Percentiles rank a stretch among this genome's conserved stretches.
These are phyloP conservation scores for Seladonia tumulorum DNA, from an alignment of 2,888 invertebrate genomes.

Conservation along the genomic window DNA sequence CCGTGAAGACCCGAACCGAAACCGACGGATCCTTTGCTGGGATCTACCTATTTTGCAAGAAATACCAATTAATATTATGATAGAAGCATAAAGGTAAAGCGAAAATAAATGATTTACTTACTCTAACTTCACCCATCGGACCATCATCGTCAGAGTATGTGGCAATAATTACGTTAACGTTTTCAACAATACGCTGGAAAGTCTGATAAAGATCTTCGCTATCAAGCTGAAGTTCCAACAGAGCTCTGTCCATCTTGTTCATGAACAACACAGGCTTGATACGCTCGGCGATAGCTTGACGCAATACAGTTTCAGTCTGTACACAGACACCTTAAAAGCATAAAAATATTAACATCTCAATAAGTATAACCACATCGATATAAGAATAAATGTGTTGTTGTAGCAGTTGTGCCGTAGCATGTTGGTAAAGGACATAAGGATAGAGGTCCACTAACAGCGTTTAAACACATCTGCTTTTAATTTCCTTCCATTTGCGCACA, in stretches of 20 bases:
- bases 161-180: conserved; percentile 99
- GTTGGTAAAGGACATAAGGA: conserved; percentile 90
- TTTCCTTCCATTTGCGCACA: conserved; percentile 89
- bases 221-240: conserved; percentile 98
- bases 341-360: conserved; percentile 25
- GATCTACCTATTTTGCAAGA: conserved; percentile 89
- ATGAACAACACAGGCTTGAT: conserved; percentile 99
- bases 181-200: conserved; percentile 99
- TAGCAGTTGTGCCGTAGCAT: conserved; percentile 87
- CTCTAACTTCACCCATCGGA: conserved; percentile 99
- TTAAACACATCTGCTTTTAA: conserved; percentile 85
- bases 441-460: conserved; percentile 92
- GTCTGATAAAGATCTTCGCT: conserved; percentile 99
- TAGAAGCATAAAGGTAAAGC: background rate
- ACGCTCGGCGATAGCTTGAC: conserved; percentile 99
- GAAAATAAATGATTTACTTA: conserved; percentile 83
- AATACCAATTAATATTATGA: conserved; percentile 26
- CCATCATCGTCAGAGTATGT: conserved; percentile 99
- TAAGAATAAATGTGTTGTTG: conserved; percentile 75
- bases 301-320: conserved; percentile 99
- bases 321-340: conserved; percentile 96
- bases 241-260: conserved; percentile 99
- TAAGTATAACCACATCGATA: background rate
- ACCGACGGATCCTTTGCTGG: conserved; percentile 99
- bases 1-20: conserved; percentile 99